Percentiles rank a stretch among this genome's conserved stretches.
phyloP scores from a whole-genome alignment of 2,113 vertebrate species.

The Siniperca knerii region DNA sequence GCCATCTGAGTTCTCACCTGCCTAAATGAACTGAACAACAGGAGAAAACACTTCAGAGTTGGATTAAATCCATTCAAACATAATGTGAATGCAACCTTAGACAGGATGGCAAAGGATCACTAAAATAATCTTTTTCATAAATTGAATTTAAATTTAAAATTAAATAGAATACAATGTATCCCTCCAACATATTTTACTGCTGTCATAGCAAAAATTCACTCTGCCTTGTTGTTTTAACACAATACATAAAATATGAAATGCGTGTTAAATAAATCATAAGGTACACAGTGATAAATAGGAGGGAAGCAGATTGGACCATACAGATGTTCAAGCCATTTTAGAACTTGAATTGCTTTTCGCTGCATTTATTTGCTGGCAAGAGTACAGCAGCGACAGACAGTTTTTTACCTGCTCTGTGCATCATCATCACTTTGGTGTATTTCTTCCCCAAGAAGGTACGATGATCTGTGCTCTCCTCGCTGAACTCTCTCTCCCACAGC shows the following conservation, averaged over 20 bases:
- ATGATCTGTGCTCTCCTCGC: constrained; percentile 52
- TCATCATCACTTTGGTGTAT: constrained; percentile 81
- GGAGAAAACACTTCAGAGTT: not conserved
- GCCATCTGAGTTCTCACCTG: not conserved
- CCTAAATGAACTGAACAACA: not conserved
- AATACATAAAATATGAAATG: constrained; percentile 66
- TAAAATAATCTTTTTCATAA: not conserved
- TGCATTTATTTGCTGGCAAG: constrained; percentile 50
- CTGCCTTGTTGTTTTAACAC: constrained; percentile 51
- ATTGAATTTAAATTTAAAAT: constrained; percentile 11
- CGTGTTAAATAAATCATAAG: constrained; percentile 69
- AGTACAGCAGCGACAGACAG: constrained; percentile 9
- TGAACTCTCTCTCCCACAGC: constrained; percentile 78
- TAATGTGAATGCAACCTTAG: not conserved
- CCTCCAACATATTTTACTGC: constrained; percentile 13
- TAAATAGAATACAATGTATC: constrained; percentile 5
- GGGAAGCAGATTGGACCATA: constrained; percentile 51
- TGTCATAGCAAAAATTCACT: constrained; percentile 24
- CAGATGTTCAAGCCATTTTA: constrained; percentile 54
- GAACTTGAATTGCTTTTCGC: constrained; percentile 38
- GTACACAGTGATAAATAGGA: constrained; percentile 54
- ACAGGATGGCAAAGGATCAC: not conserved
- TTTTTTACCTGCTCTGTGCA: constrained; percentile 78
- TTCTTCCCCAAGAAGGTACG: constrained; percentile 76
- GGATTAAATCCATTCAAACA: not conserved